phyloP scores from a whole-genome alignment of 2,797 vertebrate species.

The Bovichtus diacanthus region DNA sequence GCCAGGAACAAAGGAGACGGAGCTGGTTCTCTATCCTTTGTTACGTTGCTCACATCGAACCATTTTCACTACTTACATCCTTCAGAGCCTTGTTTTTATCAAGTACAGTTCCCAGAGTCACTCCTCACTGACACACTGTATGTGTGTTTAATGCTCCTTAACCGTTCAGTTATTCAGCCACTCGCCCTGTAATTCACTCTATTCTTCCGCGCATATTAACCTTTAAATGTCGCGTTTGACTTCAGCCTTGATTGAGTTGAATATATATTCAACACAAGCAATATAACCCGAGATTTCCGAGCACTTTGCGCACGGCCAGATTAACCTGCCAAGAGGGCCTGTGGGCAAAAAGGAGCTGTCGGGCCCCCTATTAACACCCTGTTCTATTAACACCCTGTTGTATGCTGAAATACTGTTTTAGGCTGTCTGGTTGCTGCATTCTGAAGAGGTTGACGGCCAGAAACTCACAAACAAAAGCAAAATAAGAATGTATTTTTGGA shows the following conservation, averaged over 20 bases:
- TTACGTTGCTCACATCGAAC: constrained; percentile 8
- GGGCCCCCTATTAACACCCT: background rate
- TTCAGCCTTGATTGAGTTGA: background rate
- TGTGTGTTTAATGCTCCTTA: background rate
- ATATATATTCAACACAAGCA: background rate
- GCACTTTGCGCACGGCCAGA: background rate
- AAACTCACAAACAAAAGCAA: too few species aligned
- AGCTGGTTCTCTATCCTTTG: constrained; percentile 7
- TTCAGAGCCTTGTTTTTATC: background rate
- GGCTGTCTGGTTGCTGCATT: too few species aligned
- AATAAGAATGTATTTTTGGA: too few species aligned
- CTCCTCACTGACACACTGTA: background rate
- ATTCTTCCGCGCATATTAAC: background rate
- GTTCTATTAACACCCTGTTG: background rate
- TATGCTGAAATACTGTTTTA: background rate
- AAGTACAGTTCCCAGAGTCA: background rate
- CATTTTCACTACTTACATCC: background rate
- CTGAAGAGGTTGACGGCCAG: too few species aligned
- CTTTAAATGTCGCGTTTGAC: background rate
- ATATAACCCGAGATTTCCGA: background rate
- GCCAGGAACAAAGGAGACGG: constrained; percentile 40
- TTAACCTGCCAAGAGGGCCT: background rate
- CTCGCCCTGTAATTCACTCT: background rate
- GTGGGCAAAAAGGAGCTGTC: background rate
- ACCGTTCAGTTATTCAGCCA: background rate